Evolutionary conservation across 1,140 invertebrate species (phyloP), one percentile per base, ranked within the genome.

Genomic region (silkworm (Bombyx mori)): DNA sequence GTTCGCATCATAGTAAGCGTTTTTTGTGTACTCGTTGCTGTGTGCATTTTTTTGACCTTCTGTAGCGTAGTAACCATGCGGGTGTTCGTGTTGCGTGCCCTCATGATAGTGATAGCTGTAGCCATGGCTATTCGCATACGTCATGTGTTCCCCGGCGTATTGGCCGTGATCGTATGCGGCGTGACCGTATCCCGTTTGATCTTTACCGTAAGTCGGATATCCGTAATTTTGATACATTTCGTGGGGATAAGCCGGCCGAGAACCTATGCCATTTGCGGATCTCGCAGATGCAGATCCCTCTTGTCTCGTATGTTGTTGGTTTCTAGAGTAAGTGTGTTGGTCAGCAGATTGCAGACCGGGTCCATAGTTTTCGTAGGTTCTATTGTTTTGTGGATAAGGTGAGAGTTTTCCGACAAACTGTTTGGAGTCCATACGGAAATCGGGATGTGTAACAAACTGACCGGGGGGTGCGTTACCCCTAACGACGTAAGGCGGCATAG

Each of bases 161-260:
- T 88, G 86, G 0, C 78, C 51, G 58, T 89, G 88, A 22, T 85
- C 79, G 57, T 88, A 88, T 42, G 81, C 79, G 6, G 81, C 72
- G 61, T 88, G 82, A 7, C 84, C 83, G 57, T 89, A 88, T 5
- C 71, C 75, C 45, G 69, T 73, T 71, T 88, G 85, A 48, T 89
- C 86, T 55, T 89, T 88, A 0, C 76, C 71, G 45, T 89, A 85
- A 12, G 79, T 80, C 42, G 85, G 71, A 58, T 87, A 87, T 56
- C 82, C 77, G 62, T 90, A 90, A 48, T 85, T 79, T 63, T 89
- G 90, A 69, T 90, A 91, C 77, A 91, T 88, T 66, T 90, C 89
- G 54, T 88, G 85, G 6, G 88, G 79, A 56, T 87, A 87, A 18
- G 78, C 63, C 61, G 84, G 81, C 35, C 82, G 73, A 1, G 76